Conservation (phyloP, 2,888 invertebrate genomes). For the Chalcis sispes region DNA sequence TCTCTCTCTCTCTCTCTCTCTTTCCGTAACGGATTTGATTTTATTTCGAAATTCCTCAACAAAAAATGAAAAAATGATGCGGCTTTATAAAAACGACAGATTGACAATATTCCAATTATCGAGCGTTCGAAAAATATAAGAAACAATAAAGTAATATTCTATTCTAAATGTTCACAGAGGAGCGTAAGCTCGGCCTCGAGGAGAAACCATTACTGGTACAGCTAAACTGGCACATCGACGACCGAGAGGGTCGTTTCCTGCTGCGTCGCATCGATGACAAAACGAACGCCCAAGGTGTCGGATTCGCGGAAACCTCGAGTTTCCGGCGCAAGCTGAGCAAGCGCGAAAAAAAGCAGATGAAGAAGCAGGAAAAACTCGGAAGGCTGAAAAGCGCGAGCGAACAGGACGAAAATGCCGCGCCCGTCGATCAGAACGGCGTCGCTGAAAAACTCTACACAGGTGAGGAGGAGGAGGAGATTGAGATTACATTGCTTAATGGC, state of each 20-base stretch:
- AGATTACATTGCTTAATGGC: too few relatives aligned
- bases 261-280: slow-evolving; percentile 92
- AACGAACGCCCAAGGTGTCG: slow-evolving; percentile 82
- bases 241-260: slow-evolving; percentile 97
- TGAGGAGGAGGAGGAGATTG: slow-evolving; percentile 66
- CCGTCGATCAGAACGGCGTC: slow-evolving; percentile 85
- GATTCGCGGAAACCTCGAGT: slow-evolving; percentile 86
- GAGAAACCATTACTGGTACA: slow-evolving; percentile 98
- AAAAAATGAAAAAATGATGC: too few relatives aligned
- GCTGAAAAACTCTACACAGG: slow-evolving; percentile 95
- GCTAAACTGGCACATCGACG: slow-evolving; percentile 99
- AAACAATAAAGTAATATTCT: background rate
- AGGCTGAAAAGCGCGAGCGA: slow-evolving; percentile 85
- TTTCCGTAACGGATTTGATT: too few relatives aligned
- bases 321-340: slow-evolving; percentile 96
- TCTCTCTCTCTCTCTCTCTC: too few relatives aligned
- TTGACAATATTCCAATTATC: too few relatives aligned
- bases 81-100: too few relatives aligned
- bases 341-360: slow-evolving; percentile 97
- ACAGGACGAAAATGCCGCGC: slow-evolving; percentile 76
- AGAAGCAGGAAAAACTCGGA: slow-evolving; percentile 93
- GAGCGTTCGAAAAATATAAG: too few relatives aligned
- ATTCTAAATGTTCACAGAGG: slow-evolving; percentile 80
- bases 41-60: too few relatives aligned
- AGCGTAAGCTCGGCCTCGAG: slow-evolving; percentile 91